Base-by-base conservation (phyloP, 2,113 vertebrate species). In the Toxostoma redivivum region DNA sequence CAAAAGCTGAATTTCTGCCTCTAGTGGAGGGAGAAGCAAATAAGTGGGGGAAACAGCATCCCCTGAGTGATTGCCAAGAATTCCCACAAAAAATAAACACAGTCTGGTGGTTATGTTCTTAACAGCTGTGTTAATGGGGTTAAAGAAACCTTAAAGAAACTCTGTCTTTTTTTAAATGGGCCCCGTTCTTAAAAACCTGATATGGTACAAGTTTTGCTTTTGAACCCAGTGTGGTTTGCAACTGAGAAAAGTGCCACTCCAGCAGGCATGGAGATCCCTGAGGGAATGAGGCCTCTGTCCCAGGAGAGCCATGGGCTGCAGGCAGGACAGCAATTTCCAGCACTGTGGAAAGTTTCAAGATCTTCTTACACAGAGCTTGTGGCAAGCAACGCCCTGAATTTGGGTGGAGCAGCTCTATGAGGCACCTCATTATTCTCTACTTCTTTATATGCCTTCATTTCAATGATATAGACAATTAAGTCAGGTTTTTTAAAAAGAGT, bases 111-210 rank as follows among this genome's bases (percentile, higher is more conserved):
- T 97, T 94, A 95, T 94, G 94, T 94, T 97, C 95, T 96, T 94
- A 96, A 95, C 84, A 95, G 94, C 93, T 94, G 94, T 95, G 92
- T 95, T 95, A 96, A 96, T 81, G 90, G 92, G 93, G 88, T 94
- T 95, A 96, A 96, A 96, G 95, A 97, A 96, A 95, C 91, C 94
- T 97, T 93, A 86, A 91, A 96, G 95, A 93, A 96, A 94, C 95
- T 91, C 65, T 77, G 90, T 96, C 88, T 86, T 85, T 97, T 97
- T 92, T 94, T 40, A 93, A 93, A 92, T 38, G 61, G 84, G 81
- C 30, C 74, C 86, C 57, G 40, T 86, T 94, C 90, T 91, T 90
- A 84, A 80, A 94, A 96, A 93, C 57, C 81, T 81, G 65, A 81
- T 81, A 79, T 0, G 1, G 71, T n/a, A 65, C 81, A 84, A 84